Conservation (phyloP, 2,113 vertebrate genomes). For the Phalacrocorax carbo region DNA sequence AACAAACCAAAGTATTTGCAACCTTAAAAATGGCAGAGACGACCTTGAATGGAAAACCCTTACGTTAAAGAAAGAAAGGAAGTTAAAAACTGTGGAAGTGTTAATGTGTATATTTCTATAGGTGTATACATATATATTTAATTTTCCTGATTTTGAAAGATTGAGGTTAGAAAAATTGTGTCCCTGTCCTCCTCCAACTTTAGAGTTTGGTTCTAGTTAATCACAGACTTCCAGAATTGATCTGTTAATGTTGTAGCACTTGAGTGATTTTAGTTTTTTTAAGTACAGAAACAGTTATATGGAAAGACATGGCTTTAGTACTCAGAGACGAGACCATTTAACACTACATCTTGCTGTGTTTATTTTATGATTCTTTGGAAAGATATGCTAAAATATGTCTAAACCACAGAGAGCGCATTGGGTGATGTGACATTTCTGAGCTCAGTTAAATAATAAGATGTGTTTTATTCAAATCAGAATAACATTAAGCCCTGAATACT, state of each 20-base stretch:
- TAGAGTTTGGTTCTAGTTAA: background rate
- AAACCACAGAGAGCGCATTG: conserved; percentile 6
- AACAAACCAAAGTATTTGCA: background rate
- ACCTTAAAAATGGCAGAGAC: background rate
- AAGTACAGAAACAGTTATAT: background rate
- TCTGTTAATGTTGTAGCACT: background rate
- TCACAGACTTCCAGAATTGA: background rate
- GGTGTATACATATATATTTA: background rate
- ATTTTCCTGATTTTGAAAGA: background rate
- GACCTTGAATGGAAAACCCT: background rate
- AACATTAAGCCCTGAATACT: conserved; percentile 30
- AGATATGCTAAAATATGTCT: background rate
- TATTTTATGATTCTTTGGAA: background rate
- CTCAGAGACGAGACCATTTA: background rate
- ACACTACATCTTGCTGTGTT: background rate
- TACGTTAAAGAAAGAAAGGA: background rate
- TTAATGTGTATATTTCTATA: background rate
- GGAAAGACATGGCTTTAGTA: background rate
- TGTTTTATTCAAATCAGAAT: conserved; percentile 47
- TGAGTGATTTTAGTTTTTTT: background rate
- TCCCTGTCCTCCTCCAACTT: background rate
- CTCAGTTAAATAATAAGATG: conserved; percentile 41
- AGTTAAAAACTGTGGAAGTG: background rate
- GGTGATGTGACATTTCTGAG: conserved; percentile 39
- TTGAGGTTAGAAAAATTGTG: background rate